These are phyloP conservation scores for Entomobrya multifasciata DNA, from an alignment of 2,888 invertebrate species.

Conservation along the genomic window DNA sequence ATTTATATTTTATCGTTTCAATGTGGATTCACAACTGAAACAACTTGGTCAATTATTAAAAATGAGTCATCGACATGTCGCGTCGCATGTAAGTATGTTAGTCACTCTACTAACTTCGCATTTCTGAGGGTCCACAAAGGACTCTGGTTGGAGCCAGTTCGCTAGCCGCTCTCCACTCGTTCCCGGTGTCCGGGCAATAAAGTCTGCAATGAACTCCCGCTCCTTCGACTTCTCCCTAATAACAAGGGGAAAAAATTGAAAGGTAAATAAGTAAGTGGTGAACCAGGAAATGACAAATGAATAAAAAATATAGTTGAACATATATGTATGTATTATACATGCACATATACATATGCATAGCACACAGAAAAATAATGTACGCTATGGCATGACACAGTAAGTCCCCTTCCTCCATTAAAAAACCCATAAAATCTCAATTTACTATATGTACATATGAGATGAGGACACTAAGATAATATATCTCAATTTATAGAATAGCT, in stretches of 20 bases:
- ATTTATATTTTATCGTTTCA: background rate
- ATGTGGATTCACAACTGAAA: too few species aligned
- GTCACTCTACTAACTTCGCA: conserved; percentile 86
- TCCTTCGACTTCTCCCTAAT: conserved; percentile 90
- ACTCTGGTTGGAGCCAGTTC: conserved; percentile 96
- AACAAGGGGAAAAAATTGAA: background rate
- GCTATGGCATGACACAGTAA: background rate
- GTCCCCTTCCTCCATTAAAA: background rate
- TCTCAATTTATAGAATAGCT: conserved; percentile 38
- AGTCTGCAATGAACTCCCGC: conserved; percentile 94
- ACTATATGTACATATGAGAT: too few species aligned
- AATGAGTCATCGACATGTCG: background rate
- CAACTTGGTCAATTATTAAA: background rate
- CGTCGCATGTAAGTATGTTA: background rate
- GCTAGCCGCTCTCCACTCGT: conserved; percentile 95
- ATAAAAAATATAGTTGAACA: background rate
- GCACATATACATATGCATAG: background rate
- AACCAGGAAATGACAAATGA: conserved; percentile 29
- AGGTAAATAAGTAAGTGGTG: background rate
- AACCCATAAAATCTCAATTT: background rate
- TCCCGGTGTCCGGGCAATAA: conserved; percentile 92
- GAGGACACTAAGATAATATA: background rate
- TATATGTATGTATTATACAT: background rate
- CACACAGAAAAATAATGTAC: background rate
- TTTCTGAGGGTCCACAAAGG: conserved; percentile 92